These are phyloP conservation scores for Armadillidium nasatum DNA, from an alignment of 1,140 invertebrate genomes.

Conservation along the genomic window DNA sequence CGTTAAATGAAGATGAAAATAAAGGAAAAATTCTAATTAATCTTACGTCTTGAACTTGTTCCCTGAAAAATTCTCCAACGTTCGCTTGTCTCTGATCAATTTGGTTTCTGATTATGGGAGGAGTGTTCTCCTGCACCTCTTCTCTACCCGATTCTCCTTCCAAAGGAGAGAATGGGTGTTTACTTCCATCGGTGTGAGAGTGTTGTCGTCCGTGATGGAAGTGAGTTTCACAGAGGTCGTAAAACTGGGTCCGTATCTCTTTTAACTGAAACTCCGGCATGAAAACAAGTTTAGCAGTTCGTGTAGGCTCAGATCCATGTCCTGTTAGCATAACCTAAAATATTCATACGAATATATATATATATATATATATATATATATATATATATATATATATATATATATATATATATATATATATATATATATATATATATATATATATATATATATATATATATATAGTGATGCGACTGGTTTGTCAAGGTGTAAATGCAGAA, in stretches of 20 bases:
- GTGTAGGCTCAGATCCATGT: constrained; percentile 34
- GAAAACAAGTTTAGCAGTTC: constrained; percentile 44
- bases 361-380: neutral
- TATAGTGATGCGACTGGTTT: too few relatives aligned
- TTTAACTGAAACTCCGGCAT: constrained; percentile 45
- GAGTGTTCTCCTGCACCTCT: constrained; percentile 55
- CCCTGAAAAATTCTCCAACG: constrained; percentile 70
- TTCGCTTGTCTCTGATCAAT: constrained; percentile 76
- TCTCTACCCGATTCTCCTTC: neutral
- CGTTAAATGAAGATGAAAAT: too few relatives aligned
- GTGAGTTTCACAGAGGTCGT: constrained; percentile 31
- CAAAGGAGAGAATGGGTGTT: neutral
- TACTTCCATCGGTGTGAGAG: neutral
- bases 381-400: too few relatives aligned
- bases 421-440: neutral
- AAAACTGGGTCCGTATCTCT: constrained; percentile 41
- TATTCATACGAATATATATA: neutral
- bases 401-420: too few relatives aligned
- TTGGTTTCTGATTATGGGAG: constrained; percentile 72
- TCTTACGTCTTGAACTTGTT: constrained; percentile 58
- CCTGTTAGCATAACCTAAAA: constrained; percentile 33
- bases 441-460: too few relatives aligned
- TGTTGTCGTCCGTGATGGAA: neutral
- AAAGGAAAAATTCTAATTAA: constrained; percentile 21
- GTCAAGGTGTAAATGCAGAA: neutral